These are phyloP conservation scores for Bathynomus jamesi DNA, from an alignment of 1,140 invertebrate species.

Conservation along the genomic window DNA sequence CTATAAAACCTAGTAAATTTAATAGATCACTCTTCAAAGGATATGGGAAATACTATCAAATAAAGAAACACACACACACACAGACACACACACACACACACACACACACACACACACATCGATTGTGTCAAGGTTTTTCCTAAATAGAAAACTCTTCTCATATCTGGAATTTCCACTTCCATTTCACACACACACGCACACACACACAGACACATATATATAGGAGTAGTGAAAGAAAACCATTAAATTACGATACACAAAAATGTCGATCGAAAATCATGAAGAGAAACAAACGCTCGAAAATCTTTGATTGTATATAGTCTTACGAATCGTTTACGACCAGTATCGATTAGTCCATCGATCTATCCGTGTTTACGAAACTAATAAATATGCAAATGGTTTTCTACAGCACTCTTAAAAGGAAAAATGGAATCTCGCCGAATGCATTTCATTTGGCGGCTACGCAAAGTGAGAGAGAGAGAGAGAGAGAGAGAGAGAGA, in stretches of 20 bases:
- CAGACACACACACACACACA: not conserved
- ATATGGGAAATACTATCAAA: not conserved
- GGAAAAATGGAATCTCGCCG: not conserved
- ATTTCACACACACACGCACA: not conserved
- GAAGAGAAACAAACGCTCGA: too few species aligned
- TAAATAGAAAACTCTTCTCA: too few species aligned
- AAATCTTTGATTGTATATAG: not conserved
- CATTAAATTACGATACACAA: too few species aligned
- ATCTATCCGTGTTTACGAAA: not conserved
- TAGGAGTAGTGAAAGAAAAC: not conserved
- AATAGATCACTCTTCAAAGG: not conserved
- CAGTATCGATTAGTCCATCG: not conserved
- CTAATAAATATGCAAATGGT: not conserved
- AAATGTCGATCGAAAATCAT: too few species aligned
- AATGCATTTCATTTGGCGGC: too few species aligned
- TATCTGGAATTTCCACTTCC: too few species aligned
- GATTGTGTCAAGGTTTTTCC: too few species aligned
- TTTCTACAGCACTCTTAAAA: not conserved
- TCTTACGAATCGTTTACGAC: not conserved
- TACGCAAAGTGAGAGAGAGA: too few species aligned
- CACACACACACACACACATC: not conserved
- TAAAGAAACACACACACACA: not conserved
- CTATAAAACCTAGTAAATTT: not conserved
- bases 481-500: too few species aligned
- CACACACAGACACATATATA: not conserved